Percentiles rank a stretch among this genome's conserved stretches.
Evolutionary conservation across 2,113 vertebrate genomes (phyloP).

Genomic region (Mustela lutreola): DNA sequence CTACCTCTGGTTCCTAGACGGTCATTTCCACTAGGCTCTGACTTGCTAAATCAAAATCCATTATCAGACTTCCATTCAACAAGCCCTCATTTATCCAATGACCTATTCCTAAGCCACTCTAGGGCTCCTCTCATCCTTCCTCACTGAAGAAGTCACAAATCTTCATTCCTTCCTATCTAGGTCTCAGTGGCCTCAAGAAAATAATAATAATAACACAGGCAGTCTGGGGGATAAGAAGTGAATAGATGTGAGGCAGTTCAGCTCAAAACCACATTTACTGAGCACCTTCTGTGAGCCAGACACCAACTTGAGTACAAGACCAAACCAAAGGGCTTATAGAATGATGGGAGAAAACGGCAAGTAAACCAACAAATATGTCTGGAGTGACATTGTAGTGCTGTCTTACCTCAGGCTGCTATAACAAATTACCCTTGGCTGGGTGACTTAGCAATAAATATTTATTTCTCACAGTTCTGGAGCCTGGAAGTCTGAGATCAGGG

Average conservation of each 20-base stretch:
- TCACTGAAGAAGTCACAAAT: background rate
- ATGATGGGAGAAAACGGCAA: background rate
- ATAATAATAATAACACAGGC: background rate
- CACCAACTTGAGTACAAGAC: background rate
- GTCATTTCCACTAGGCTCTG: background rate
- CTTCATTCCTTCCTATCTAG: background rate
- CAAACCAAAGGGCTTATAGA: background rate
- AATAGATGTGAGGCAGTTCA: background rate
- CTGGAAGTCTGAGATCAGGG: background rate
- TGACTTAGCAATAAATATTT: background rate
- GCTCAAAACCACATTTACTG: background rate
- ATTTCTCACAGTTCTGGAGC: background rate
- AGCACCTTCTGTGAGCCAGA: background rate
- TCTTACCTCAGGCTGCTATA: background rate
- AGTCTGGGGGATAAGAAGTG: background rate
- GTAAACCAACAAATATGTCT: background rate
- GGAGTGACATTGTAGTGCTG: background rate
- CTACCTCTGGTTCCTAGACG: background rate
- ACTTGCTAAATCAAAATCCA: background rate
- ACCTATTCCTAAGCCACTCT: background rate
- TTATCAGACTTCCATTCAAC: background rate
- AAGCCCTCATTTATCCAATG: background rate
- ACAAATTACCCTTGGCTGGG: background rate
- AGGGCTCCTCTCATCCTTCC: background rate
- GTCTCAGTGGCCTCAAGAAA: background rate